Base-by-base conservation (phyloP, 1,140 invertebrate genomes). In the Drosophila suzukii region DNA sequence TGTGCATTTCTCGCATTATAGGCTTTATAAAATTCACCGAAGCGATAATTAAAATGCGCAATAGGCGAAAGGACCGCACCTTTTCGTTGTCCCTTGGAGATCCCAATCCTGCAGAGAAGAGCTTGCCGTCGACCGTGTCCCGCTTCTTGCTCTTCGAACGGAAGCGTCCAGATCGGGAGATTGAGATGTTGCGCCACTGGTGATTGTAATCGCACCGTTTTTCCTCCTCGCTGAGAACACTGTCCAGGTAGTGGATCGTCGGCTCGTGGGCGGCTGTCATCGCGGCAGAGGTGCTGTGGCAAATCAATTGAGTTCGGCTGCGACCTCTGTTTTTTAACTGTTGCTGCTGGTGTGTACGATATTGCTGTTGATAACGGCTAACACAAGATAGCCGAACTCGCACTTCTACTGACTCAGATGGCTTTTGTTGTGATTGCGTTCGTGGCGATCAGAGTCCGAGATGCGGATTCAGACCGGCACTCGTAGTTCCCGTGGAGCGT, bases 161-260 rank as follows among this genome's bases (percentile, higher is more conserved):
- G 56, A 91, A 92, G 54, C 91, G 90, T 12, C 91, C 91, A 43
- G 91, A 92, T 30, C 91, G 84, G 36, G 91, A 92, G 47, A 92
- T 92, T 58, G 91, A 90, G 71, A 90, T 90, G 78, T 92, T 92
- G 17, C 90, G 81, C 90, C 90, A 91, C 49, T 92, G 86, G 72
- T 91, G 90, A 55, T 78, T 74, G 36, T 91, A 92, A 20, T 86
- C 84, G 47, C 91, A 92, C n/a, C 91, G 83, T 55, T 75, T 89
- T 59, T 92, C 91, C 71, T 92, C 91, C 70, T 91, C 91, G 15
- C 89, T 91, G 49, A 92, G 66, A 47, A 92, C 85, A 65, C 88
- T 91, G 57, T 92, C 91, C 79, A 92, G 56, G 55, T 91, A 92
- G 54, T 86, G 75, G n/a, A 92, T 91, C 15, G 81, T 80, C 20